Evolutionary conservation across 2,888 invertebrate genomes (phyloP), one percentile per base, ranked within the genome.

Genomic region (Tholera decimalis): DNA sequence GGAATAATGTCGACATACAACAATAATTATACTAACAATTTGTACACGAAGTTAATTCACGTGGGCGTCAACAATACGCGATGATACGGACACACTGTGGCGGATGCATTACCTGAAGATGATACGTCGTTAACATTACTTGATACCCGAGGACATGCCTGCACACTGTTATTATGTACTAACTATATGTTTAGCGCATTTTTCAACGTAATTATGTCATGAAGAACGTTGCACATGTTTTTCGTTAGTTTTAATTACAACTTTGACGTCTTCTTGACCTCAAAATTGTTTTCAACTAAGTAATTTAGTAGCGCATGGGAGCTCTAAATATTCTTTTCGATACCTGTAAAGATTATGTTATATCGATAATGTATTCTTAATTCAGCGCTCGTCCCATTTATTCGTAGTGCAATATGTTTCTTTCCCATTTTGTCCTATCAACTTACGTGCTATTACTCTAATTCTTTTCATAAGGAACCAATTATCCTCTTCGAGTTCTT

Each of bases 71-170:
- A 57, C 70, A 57, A 46, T 46, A n/a, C 30, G 28, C 26, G 30
- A 50, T 46, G 9, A 44, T 44, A 26, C 24, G 15, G 47, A 28
- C 13, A 51, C 35, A 18, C 28, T 20, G 54, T 37, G 44, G 18
- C 15, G 1, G 22, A 15, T 20, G 22, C 18, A 55, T 54, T 43
- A 46, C n/a, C 26, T 22, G 73, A 65, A 77, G 77, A 77, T 51
- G 65, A 73, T 58, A 55, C 39, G 28, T 55, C 59, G 51, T 59
- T 51, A 59, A 13, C 35, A 15, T 49, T 57, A 77, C 50, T 43
- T 65, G 77, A 74, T 46, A 64, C 66, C 26, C 51, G 55, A 59
- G 72, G 65, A 43, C 71, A 33, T 8, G 20, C 30, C 8, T 20
- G 22, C 37, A 37, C 28, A 22, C 18, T 35, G 35, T 22, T 18